phyloP scores from a whole-genome alignment of 1,140 invertebrate species.

The Drosophila nikananu region DNA sequence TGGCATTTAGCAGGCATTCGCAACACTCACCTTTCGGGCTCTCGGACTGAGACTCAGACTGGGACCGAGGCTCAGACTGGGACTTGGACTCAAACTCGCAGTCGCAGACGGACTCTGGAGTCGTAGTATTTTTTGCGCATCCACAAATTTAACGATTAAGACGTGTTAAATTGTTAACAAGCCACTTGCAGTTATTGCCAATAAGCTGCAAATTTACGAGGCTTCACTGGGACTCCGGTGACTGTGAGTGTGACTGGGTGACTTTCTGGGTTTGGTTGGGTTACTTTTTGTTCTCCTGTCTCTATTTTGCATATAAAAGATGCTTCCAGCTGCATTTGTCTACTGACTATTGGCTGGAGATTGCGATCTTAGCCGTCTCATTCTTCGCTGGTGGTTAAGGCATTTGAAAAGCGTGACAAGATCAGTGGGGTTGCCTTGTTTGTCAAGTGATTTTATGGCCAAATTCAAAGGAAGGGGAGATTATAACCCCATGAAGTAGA shows the following conservation, averaged over 20 bases:
- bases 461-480: neutral
- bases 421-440: conserved; percentile 42
- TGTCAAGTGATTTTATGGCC: conserved; percentile 32
- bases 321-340: conserved; percentile 16
- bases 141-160: conserved; percentile 85
- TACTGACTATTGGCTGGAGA: conserved; percentile 22
- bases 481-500: no score
- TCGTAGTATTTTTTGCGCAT: conserved; percentile 42
- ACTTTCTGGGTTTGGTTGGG: conserved; percentile 21
- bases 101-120: neutral
- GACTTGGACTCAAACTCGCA: neutral
- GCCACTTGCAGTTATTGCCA: conserved; percentile 85
- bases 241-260: conserved; percentile 10
- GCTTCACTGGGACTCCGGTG: conserved; percentile 31
- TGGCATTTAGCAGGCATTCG: conserved; percentile 67
- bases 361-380: neutral
- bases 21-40: conserved; percentile 24
- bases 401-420: conserved; percentile 45
- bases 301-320: conserved; percentile 45
- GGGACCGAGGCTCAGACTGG: neutral
- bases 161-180: conserved; percentile 85
- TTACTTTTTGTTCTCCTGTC: neutral
- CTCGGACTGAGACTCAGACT: neutral
- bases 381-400: conserved; percentile 27
- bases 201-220: conserved; percentile 85